These are phyloP conservation scores for Aphelenchoides avenae DNA, from an alignment of 1,140 invertebrate species.

Conservation along the genomic window DNA sequence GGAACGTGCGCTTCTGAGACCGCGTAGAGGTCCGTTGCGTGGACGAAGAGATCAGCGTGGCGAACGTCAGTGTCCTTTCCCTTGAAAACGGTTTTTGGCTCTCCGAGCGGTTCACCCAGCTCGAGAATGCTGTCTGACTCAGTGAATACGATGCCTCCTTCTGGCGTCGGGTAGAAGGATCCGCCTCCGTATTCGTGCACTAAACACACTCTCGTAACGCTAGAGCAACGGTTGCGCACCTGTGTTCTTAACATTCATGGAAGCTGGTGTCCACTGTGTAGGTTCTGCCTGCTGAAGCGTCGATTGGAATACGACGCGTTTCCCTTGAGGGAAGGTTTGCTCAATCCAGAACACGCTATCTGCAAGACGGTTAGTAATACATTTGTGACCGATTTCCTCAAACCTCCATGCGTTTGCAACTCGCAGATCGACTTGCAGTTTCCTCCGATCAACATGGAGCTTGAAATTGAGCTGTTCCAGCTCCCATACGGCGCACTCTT, in stretches of 20 bases:
- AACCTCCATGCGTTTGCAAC: conserved; percentile 31
- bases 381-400: conserved; percentile 10
- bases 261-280: conserved; percentile 55
- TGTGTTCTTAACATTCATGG: conserved; percentile 54
- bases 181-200: conserved; percentile 63
- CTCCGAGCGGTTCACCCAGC: conserved; percentile 9
- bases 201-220: conserved; percentile 49
- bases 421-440: conserved; percentile 50
- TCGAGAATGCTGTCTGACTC: conserved; percentile 30
- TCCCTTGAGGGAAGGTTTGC: conserved; percentile 36
- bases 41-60: conserved; percentile 21
- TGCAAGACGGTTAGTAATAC: conserved; percentile 19
- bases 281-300: conserved; percentile 5
- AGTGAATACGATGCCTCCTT: conserved; percentile 52
- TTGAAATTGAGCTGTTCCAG: conserved; percentile 60
- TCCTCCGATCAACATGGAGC: conserved; percentile 53
- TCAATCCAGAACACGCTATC: conserved; percentile 46
- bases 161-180: conserved; percentile 41
- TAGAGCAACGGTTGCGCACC: too few relatives aligned
- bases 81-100: conserved; percentile 8
- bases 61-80: conserved; percentile 24
- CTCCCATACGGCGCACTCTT: conserved; percentile 55
- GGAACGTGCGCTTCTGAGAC: conserved; percentile 20
- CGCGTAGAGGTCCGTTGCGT: conserved; percentile 9
- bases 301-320: conserved; percentile 35